These are phyloP conservation scores for Epinephelus moara DNA, from an alignment of 2,113 vertebrate species.

Conservation along the genomic window DNA sequence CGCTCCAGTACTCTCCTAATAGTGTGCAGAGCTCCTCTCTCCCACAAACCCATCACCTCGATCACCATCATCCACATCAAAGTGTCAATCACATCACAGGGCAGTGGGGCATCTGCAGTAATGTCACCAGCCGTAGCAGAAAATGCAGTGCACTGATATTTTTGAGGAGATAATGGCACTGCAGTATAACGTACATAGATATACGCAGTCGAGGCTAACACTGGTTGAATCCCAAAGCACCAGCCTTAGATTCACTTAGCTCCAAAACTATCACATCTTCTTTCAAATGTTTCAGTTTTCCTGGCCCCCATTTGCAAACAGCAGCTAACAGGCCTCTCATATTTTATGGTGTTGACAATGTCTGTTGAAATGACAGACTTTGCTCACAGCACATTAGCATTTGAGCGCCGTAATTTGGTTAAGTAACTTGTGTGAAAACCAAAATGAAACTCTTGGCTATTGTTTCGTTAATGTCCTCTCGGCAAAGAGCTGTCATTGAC, in stretches of 20 bases:
- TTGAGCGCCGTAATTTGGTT: neutral
- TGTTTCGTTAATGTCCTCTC: neutral
- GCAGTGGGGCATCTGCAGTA: conserved; percentile 30
- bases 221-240: neutral
- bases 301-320: neutral
- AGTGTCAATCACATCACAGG: conserved; percentile 65
- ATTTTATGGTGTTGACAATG: neutral
- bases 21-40: conserved; percentile 37
- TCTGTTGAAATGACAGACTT: neutral
- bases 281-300: neutral
- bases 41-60: conserved; percentile 45
- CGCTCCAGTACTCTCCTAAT: conserved; percentile 27
- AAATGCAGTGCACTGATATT: conserved; percentile 20
- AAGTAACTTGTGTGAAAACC: neutral
- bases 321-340: neutral
- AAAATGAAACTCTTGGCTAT: neutral
- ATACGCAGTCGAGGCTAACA: neutral
- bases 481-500: neutral
- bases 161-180: conserved; percentile 1
- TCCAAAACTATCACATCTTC: neutral
- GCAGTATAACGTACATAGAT: neutral
- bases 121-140: conserved; percentile 22
- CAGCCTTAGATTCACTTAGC: neutral
- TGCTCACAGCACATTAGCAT: neutral
- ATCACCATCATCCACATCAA: conserved; percentile 61